Base-by-base conservation (phyloP, 2,797 vertebrate genomes). In the Myotis vivesi region DNA sequence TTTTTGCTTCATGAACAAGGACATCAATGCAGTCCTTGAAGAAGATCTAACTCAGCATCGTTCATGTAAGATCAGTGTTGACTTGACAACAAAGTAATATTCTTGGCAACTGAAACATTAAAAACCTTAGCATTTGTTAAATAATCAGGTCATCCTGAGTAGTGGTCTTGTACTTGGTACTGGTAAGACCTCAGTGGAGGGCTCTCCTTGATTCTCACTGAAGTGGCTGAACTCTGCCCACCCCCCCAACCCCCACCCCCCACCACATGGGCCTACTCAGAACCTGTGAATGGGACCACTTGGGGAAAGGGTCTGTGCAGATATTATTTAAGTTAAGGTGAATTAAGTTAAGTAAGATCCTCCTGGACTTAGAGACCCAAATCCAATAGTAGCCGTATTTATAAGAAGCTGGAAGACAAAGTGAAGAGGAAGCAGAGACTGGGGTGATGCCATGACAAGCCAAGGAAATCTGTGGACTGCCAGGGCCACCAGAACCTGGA, bases 261-360 rank as follows among this genome's bases (percentile, higher is more conserved):
- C 33, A 68, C 64, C 28, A 44, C 22, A 41, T 19, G 8, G 10
- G 10, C 59, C 23, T 12, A n/a, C 5, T n/a, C 20, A 36, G 51
- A 69, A 53, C 17, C 9, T 55, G 33, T 46, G 6, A 57, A 15
- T 49, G 19, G 41, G 59, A 71, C 22, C 88, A 33, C 66, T 46
- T 77, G 64, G 81, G 46, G 22, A 93, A 68, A 80, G n/a, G 17
- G 41, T 33, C 46, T 95, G 64, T 90, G 44, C 57, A 90, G 59
- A 38, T 81, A 33, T 46, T 41, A 33, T 59, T 71, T 85, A n/a
- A 72, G 44, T 62, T 75, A 80, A 75, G 19, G 23, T 22, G 19
- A 23, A 30, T 64, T 22, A 41, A 49, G 17, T 80, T 20, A 71
- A 88, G 9, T 33, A 36, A 76, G 10, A 33, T 79, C 57, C 49